Conservation (phyloP, 2,888 invertebrate species). For the Lamellibrachia columna region DNA sequence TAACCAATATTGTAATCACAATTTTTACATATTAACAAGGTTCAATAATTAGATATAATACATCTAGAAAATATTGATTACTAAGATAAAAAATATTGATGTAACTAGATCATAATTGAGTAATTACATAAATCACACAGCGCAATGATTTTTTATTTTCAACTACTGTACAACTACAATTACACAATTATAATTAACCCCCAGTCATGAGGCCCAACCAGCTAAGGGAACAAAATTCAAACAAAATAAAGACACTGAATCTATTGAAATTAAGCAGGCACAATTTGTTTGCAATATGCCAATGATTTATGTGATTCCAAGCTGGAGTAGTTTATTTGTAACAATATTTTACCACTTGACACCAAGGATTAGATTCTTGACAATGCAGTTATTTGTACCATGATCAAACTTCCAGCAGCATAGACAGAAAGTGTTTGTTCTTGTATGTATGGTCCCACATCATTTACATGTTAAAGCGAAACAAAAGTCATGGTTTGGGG, state of each 20-base stretch:
- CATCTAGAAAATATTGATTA: not conserved
- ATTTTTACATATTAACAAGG: not conserved
- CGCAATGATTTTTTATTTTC: not conserved
- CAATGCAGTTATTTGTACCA: not conserved
- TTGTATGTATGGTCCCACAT: too few species aligned
- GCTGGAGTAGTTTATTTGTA: not conserved
- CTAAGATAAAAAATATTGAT: not conserved
- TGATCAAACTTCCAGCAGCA: not conserved
- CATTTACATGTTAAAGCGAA: too few species aligned
- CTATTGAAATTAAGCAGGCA: not conserved
- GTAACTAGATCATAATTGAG: not conserved
- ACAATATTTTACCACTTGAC: not conserved
- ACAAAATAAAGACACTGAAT: not conserved
- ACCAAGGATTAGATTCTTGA: not conserved
- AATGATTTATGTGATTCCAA: not conserved
- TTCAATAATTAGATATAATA: not conserved
- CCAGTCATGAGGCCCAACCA: not conserved
- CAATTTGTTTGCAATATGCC: not conserved
- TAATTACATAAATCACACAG: not conserved
- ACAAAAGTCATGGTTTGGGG: too few species aligned
- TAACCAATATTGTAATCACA: not conserved
- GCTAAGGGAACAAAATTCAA: not conserved
- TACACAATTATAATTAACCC: not conserved
- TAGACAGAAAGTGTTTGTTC: not conserved
- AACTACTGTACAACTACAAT: not conserved